Evolutionary conservation across 2,113 vertebrate genomes (phyloP), one percentile per base, ranked within the genome.

Genomic region (Oriolus oriolus): DNA sequence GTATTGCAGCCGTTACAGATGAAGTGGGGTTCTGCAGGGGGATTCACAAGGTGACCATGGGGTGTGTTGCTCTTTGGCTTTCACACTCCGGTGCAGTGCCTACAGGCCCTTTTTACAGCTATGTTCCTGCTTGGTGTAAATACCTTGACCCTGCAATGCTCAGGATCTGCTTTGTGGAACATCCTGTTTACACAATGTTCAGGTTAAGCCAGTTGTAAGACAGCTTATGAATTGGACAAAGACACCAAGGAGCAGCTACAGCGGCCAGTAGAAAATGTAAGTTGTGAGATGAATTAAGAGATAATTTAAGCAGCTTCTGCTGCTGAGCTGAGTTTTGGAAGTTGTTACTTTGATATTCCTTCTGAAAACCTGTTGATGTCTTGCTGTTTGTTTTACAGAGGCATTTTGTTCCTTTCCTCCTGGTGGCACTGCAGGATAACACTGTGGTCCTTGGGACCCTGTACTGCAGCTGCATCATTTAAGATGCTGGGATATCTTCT

Each of bases 391-490:
- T 77, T 89, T 78, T 20, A 27, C 5, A 16, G 24, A 84, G 13
- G 69, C 35, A 26, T 87, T 91, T 84, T 84, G 69, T 84, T 91
- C 69, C 84, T 95, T 94, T 93, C 94, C 87, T 95, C 65, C 81
- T 89, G 90, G 87, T 93, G 87, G 93, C 94, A 91, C 74, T 93
- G 87, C 24, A 84, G 78, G 92, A 85, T 52, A 87, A 70, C 45
- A 31, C 44, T 39, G 33, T 52, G 69, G 35, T 52, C 12, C 3
- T 3, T 21, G 44, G 37, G 68, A 15, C 16, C 49, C 24, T 18
- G 23, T 20, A 22, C 57, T 57, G 47, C 69, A 66, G 50, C 76
- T 75, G 35, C 70, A 82, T 63, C 22, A 11, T 31, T 56, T 41
- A 41, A 59, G 37, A 57, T 53, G 65, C 45, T 45, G 93, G 18